Evolutionary conservation across 2,888 invertebrate species (phyloP).

Genomic region (Choristoneura rosaceana): DNA sequence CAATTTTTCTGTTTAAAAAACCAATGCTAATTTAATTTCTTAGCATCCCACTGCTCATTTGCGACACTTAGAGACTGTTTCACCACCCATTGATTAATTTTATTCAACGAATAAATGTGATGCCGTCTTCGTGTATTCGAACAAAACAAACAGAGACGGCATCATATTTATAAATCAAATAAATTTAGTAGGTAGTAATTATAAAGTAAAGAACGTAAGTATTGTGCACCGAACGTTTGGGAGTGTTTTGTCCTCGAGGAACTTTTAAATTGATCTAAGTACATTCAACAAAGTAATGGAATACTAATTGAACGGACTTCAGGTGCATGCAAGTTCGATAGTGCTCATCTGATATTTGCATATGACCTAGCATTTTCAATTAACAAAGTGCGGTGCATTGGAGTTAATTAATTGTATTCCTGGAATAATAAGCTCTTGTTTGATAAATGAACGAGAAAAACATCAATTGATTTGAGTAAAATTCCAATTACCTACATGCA

Average conservation of each 20-base stretch:
- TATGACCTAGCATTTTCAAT: slow-evolving; percentile 31
- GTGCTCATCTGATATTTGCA: slow-evolving; percentile 27
- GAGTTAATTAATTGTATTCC: neutral
- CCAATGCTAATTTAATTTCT: neutral
- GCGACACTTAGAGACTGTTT: too few relatives aligned
- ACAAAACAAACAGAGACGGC: too few relatives aligned
- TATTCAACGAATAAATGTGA: too few relatives aligned
- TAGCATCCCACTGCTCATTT: neutral
- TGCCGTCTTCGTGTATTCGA: too few relatives aligned
- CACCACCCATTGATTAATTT: too few relatives aligned
- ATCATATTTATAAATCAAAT: too few relatives aligned
- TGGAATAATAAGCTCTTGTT: neutral
- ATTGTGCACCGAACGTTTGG: neutral
- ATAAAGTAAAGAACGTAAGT: too few relatives aligned
- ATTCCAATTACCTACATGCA: too few relatives aligned
- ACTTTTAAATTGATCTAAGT: neutral
- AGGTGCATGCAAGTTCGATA: slow-evolving; percentile 30
- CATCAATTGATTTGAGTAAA: too few relatives aligned
- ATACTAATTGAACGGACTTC: slow-evolving; percentile 16
- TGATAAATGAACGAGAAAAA: neutral
- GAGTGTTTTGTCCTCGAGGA: neutral
- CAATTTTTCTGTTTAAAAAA: neutral
- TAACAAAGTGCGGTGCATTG: slow-evolving; percentile 14
- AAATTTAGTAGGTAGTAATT: too few relatives aligned
- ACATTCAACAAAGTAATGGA: neutral